phyloP scores from a whole-genome alignment of 2,113 vertebrate genomes.

The Dissostichus mawsoni region DNA sequence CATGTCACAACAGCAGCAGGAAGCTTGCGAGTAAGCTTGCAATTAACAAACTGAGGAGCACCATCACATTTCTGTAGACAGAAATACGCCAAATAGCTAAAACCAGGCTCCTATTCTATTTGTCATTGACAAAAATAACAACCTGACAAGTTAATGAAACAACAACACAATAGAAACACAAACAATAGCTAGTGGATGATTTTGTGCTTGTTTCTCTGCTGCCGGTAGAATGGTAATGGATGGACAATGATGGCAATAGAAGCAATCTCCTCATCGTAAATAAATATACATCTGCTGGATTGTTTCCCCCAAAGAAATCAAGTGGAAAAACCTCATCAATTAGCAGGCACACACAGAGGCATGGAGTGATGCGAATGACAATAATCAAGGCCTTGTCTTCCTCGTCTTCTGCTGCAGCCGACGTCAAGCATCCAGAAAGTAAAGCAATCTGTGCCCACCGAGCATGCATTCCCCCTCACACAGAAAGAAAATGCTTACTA shows the following conservation, averaged over 20 bases:
- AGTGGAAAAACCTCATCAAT: conserved; percentile 73
- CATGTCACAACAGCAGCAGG: conserved; percentile 56
- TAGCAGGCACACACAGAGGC: conserved; percentile 62
- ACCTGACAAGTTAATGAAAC: conserved; percentile 55
- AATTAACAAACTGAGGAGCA: conserved; percentile 52
- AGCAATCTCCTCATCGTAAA: conserved; percentile 74
- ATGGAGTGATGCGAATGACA: conserved; percentile 72
- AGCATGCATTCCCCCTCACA: conserved; percentile 27
- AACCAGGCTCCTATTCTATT: conserved; percentile 30
- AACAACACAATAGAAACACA: conserved; percentile 50
- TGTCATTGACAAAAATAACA: conserved; percentile 48
- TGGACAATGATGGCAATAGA: conserved; percentile 69
- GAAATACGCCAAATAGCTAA: conserved; percentile 28
- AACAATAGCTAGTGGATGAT: conserved; percentile 43
- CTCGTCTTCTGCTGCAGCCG: conserved; percentile 20
- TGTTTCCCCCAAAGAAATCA: conserved; percentile 78
- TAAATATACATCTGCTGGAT: conserved; percentile 78
- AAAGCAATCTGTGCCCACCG: conserved; percentile 33
- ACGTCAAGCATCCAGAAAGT: conserved; percentile 44
- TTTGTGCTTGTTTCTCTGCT: conserved; percentile 32
- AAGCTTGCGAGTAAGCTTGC: conserved; percentile 38
- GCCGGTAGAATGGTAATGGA: conserved; percentile 57
- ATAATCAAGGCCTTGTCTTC: conserved; percentile 60
- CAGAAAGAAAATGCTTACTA: conserved; percentile 24
- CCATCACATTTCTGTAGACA: conserved; percentile 19